Evolutionary conservation across 2,888 invertebrate genomes (phyloP), one percentile per base, ranked within the genome.

Genomic region (Andricus curvator): DNA sequence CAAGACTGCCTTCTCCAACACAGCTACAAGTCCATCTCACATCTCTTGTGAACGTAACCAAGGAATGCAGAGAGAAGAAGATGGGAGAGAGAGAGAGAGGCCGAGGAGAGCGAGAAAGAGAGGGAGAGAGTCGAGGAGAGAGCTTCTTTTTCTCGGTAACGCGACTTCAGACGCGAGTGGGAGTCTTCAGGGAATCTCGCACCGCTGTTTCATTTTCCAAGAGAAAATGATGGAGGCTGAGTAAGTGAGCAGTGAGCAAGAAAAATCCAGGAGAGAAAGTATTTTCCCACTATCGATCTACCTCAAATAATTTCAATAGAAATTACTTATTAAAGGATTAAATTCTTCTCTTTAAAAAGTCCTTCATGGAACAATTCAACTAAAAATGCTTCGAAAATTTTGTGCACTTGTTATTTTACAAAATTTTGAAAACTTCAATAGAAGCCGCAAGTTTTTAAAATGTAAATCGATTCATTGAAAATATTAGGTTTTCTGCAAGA

Each of bases 131-230:
- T 37, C 37, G 37, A 51, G 56, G 56, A 74, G 74, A 74, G 74
- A 74, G 56, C 37, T 1, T 1, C 62, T 51, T 74, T 74, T 74
- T 74, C 74, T 74, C 51, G 56, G 74, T 74, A 74, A 56, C n/a
- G 13, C 33, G n/a, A 56, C 70, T 64, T 33, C 65, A 65, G 78
- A 78, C 62, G 48, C 77, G 62, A 78, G 77, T 78, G 77, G 77
- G 77, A 78, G 77, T 65, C 48, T 78, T 78, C 65, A 48, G 48
- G 44, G 78, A 78, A 78, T 78, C 78, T 78, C 64, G 48, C 29
- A 78, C 64, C 25, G 25, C 74, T 74, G 64, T 33, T 64, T 78
- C 78, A 78, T 78, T 78, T 78, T 78, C 48, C 78, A 65, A 65
- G 48, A 78, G 64, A 64, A 78, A 78, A 78, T 78, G 33, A 56